Conservation (phyloP, 64 coral and sea anemone species). For the Actinia tenebrosa region DNA sequence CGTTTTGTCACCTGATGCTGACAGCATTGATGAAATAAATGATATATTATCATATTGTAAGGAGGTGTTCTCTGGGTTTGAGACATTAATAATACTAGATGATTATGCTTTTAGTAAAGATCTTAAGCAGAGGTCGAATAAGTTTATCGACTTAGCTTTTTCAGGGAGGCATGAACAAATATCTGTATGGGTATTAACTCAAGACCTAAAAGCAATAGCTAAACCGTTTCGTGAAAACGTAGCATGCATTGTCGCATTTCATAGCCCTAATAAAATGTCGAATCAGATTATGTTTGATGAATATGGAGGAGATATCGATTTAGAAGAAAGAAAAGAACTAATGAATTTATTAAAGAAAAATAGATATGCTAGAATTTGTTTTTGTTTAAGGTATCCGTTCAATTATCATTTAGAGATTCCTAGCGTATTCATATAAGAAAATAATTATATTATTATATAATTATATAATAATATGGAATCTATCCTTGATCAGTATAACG, state of each 20-base stretch:
- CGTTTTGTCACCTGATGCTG: constrained; percentile 4
- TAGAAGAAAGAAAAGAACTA: background rate
- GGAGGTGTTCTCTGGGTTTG: background rate
- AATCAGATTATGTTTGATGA: constrained; percentile 23
- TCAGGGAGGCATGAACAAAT: background rate
- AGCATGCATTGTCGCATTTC: constrained; percentile 19
- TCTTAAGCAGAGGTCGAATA: constrained; percentile 28
- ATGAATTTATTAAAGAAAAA: background rate
- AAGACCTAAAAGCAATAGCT: background rate
- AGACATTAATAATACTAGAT: constrained; percentile 18
- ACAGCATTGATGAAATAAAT: constrained; percentile 13
- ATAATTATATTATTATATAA: too few relatives aligned
- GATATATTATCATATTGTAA: background rate
- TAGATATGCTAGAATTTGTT: constrained; percentile 32
- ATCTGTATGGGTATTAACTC: constrained; percentile 23
- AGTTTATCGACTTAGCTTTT: background rate
- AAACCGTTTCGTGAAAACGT: constrained; percentile 11
- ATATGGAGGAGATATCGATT: constrained; percentile 21
- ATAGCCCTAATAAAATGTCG: background rate
- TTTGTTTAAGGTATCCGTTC: constrained; percentile 16
- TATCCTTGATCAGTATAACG: too few relatives aligned
- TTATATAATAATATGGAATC: too few relatives aligned
- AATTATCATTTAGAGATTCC: constrained; percentile 14
- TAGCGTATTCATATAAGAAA: too few relatives aligned
- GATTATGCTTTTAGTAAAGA: constrained; percentile 1